These are phyloP conservation scores for Cheumatopsyche charites DNA, from an alignment of 1,140 invertebrate species.

Conservation along the genomic window DNA sequence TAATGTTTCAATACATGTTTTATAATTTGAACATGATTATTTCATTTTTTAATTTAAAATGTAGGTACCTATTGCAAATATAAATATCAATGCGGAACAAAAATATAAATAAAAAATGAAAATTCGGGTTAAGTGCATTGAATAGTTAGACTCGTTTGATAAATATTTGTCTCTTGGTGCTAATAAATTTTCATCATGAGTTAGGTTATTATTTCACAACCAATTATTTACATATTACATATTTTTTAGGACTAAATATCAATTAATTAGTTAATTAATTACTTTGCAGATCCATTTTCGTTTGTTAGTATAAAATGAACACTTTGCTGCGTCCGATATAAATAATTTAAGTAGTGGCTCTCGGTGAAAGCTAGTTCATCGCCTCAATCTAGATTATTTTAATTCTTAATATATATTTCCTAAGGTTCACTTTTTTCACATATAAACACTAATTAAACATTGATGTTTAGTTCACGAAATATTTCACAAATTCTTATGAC, in stretches of 20 bases:
- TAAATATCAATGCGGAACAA: no score
- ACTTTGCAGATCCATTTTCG: constrained; percentile 27
- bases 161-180: background rate
- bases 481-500: constrained; percentile 17
- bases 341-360: constrained; percentile 6
- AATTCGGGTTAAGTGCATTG: background rate
- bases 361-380: constrained; percentile 14
- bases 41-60: no score
- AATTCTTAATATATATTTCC: background rate
- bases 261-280: constrained; percentile 1
- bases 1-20: background rate
- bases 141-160: background rate
- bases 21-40: no score
- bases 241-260: background rate
- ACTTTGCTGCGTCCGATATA: constrained; percentile 27
- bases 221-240: constrained; percentile 2
- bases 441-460: constrained; percentile 23
- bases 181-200: no score
- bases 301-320: constrained; percentile 28
- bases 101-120: no score
- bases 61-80: no score
- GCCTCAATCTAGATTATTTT: background rate
- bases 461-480: background rate
- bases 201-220: constrained; percentile 25
- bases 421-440: constrained; percentile 28